These are phyloP conservation scores for Dioctria linearis DNA, from an alignment of 2,888 invertebrate species.

Conservation along the genomic window DNA sequence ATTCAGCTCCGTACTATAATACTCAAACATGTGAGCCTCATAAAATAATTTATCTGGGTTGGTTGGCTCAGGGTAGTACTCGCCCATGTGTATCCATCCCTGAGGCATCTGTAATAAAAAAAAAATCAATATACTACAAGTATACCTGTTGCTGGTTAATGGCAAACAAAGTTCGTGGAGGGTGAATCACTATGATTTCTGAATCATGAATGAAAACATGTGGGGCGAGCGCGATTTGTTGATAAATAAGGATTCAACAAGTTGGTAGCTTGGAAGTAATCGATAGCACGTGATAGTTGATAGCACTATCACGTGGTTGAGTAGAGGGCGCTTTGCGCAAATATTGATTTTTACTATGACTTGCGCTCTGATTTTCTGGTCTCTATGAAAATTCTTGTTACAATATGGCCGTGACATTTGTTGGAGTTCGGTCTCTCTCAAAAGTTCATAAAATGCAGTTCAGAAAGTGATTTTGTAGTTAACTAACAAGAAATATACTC, in stretches of 20 bases:
- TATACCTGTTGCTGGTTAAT: slow-evolving; percentile 53
- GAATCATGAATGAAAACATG: slow-evolving; percentile 29
- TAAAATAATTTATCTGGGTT: too few relatives aligned
- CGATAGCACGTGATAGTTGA: slow-evolving; percentile 33
- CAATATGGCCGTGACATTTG: slow-evolving; percentile 60
- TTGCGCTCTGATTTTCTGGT: slow-evolving; percentile 28
- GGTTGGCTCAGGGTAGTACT: too few relatives aligned
- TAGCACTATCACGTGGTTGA: slow-evolving; percentile 24
- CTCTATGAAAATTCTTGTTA: slow-evolving; percentile 50
- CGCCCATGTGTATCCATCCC: neutral
- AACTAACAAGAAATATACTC: neutral
- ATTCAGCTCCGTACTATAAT: too few relatives aligned
- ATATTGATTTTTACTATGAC: slow-evolving; percentile 56
- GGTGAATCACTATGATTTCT: neutral
- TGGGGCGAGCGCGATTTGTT: slow-evolving; percentile 3
- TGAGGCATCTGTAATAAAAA: neutral
- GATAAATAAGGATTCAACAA: slow-evolving; percentile 21
- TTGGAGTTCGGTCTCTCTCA: slow-evolving; percentile 17
- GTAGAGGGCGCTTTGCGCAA: slow-evolving; percentile 51
- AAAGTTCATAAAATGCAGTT: slow-evolving; percentile 38
- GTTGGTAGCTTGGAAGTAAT: neutral
- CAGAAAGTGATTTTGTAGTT: slow-evolving; percentile 26
- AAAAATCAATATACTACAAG: slow-evolving; percentile 55
- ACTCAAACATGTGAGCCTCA: too few relatives aligned
- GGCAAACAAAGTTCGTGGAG: slow-evolving; percentile 27